Percentiles rank a stretch among this genome's conserved stretches.
phyloP scores from a whole-genome alignment of 1,140 invertebrate genomes.

The Vollenhovia emeryi region DNA sequence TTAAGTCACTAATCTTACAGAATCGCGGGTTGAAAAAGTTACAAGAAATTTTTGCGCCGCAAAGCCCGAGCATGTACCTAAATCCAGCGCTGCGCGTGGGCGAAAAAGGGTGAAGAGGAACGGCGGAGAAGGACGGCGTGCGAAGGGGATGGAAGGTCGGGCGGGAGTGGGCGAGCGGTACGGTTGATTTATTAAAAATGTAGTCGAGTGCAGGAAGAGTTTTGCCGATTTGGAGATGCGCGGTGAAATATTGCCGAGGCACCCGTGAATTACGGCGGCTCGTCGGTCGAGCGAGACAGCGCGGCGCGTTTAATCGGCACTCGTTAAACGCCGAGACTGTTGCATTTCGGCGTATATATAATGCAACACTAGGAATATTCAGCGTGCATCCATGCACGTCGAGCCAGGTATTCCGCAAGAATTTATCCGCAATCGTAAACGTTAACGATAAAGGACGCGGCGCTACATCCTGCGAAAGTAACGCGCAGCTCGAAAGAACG shows the following conservation, averaged over 20 bases:
- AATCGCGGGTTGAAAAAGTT: background rate
- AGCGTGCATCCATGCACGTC: background rate
- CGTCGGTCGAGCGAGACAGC: conserved; percentile 23
- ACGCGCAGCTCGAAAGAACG: background rate
- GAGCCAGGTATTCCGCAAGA: background rate
- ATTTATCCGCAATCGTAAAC: background rate
- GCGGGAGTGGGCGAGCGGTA: conserved; percentile 25
- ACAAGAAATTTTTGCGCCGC: background rate
- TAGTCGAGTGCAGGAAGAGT: conserved; percentile 34
- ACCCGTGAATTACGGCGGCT: conserved; percentile 37
- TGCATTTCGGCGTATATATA: conserved; percentile 7
- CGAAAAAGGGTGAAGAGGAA: conserved; percentile 22
- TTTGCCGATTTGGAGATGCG: conserved; percentile 35
- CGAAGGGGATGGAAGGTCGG: conserved; percentile 35
- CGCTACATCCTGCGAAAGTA: background rate
- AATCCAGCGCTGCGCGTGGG: conserved; percentile 20
- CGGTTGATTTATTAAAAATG: conserved; percentile 65
- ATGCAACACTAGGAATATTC: background rate
- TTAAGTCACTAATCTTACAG: background rate
- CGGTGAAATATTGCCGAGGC: conserved; percentile 8
- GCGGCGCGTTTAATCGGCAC: conserved; percentile 21
- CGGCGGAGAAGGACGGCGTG: background rate
- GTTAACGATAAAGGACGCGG: background rate
- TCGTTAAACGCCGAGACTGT: conserved; percentile 33
- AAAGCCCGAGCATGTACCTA: background rate